Conservation (phyloP, 2,797 vertebrate genomes). For the Hozukius guyotensis region DNA sequence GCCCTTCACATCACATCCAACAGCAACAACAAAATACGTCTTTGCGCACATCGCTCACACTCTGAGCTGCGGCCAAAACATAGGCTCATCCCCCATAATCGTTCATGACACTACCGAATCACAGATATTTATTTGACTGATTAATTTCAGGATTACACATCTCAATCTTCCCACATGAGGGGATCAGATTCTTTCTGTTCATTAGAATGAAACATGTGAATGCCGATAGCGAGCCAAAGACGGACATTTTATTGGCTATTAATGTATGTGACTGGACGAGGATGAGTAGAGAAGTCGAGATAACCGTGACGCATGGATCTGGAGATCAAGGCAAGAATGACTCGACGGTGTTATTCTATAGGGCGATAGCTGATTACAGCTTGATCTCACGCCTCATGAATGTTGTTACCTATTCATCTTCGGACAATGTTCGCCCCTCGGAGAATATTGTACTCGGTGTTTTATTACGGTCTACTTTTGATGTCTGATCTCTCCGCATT, state of each 20-base stretch:
- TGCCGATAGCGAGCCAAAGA: constrained; percentile 19
- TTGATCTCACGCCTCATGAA: constrained; percentile 56
- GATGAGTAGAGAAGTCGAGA: constrained; percentile 43
- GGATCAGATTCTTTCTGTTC: constrained; percentile 39
- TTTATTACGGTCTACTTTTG: constrained; percentile 57
- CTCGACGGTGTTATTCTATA: constrained; percentile 41
- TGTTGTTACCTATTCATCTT: constrained; percentile 47
- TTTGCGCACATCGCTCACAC: constrained; percentile 13
- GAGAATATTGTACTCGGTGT: constrained; percentile 31
- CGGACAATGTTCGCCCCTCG: constrained; percentile 28
- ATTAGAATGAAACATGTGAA: constrained; percentile 49
- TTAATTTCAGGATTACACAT: constrained; percentile 33
- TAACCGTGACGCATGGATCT: constrained; percentile 53
- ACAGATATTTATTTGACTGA: constrained; percentile 31
- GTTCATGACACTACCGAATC: constrained; percentile 12
- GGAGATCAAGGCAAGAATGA: constrained; percentile 59
- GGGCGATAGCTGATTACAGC: constrained; percentile 28
- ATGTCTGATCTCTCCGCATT: constrained; percentile 47
- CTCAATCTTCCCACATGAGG: constrained; percentile 27
- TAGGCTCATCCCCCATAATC: constrained; percentile 5
- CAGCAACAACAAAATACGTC: constrained; percentile 22
- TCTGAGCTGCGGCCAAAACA: constrained; percentile 24
- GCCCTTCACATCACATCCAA: constrained; percentile 15
- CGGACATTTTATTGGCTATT: constrained; percentile 39
- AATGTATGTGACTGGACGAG: constrained; percentile 25